Evolutionary conservation across 2,888 invertebrate genomes (phyloP).

Genomic region (Netelia melanura): DNA sequence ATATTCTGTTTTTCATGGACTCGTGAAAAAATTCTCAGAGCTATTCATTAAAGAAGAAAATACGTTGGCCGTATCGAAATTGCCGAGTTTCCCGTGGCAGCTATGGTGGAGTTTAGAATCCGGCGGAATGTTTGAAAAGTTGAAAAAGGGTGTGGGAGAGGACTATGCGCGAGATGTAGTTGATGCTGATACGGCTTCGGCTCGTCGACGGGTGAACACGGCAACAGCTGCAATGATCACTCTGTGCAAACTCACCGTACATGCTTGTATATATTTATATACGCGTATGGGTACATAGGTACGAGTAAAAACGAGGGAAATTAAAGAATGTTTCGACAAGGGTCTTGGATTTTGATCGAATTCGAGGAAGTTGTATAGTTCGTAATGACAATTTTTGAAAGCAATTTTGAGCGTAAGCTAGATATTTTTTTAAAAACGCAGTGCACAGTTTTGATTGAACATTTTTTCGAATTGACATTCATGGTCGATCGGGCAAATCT

Average conservation of each 20-base stretch:
- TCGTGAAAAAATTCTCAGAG: neutral
- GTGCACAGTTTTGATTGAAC: no score
- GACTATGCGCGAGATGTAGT: constrained; percentile 5
- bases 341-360: no score
- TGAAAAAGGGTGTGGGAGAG: constrained; percentile 22
- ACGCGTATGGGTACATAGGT: constrained; percentile 11
- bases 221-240: constrained; percentile 68
- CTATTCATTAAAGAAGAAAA: constrained; percentile 49
- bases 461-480: no score
- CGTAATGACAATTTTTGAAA: no score
- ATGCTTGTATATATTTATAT: constrained; percentile 11
- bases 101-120: constrained; percentile 46
- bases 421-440: no score
- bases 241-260: constrained; percentile 55
- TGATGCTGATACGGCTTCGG: constrained; percentile 62
- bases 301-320: neutral
- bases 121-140: constrained; percentile 63
- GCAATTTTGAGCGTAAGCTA: no score
- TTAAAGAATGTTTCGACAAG: no score
- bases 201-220: constrained; percentile 43
- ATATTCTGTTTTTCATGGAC: no score
- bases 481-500: no score
- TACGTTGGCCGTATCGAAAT: constrained; percentile 40
- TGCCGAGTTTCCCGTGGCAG: constrained; percentile 35
- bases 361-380: no score